These are phyloP conservation scores for Catajapyx aquilonaris DNA, from an alignment of 1,140 invertebrate genomes.

Conservation along the genomic window DNA sequence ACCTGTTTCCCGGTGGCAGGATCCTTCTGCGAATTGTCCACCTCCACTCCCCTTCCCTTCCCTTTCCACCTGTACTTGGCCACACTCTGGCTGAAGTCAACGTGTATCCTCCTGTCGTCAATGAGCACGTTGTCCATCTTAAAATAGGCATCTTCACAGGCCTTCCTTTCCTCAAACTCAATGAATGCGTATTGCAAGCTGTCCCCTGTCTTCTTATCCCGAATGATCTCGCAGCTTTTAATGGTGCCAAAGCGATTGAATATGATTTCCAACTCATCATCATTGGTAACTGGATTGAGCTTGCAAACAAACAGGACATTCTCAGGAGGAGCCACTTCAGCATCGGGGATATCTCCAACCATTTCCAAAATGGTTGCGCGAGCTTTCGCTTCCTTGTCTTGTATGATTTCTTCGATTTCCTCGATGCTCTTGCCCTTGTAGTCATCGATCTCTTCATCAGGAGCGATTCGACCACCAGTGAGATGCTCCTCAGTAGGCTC, in stretches of 20 bases:
- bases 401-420: constrained; percentile 71
- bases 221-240: constrained; percentile 88
- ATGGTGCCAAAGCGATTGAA: constrained; percentile 94
- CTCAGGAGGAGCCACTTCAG: constrained; percentile 92
- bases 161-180: constrained; percentile 85
- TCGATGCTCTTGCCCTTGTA: constrained; percentile 55
- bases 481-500: constrained; percentile 59
- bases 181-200: constrained; percentile 99
- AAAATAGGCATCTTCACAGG: constrained; percentile 96
- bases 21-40: too few relatives aligned
- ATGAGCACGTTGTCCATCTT: constrained; percentile 99
- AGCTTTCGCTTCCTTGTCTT: constrained; percentile 84
- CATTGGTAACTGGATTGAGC: constrained; percentile 95
- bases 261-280: constrained; percentile 94
- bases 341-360: constrained; percentile 92
- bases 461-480: constrained; percentile 63
- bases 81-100: constrained; percentile 98
- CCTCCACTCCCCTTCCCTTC: too few relatives aligned
- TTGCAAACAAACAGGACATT: constrained; percentile 99
- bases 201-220: constrained; percentile 78
- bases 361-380: constrained; percentile 95
- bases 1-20: too few relatives aligned
- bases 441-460: constrained; percentile 90
- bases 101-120: constrained; percentile 95
- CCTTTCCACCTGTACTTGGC: constrained; percentile 75